Conservation (phyloP, 1,140 invertebrate species). For the Cephus cinctus region DNA sequence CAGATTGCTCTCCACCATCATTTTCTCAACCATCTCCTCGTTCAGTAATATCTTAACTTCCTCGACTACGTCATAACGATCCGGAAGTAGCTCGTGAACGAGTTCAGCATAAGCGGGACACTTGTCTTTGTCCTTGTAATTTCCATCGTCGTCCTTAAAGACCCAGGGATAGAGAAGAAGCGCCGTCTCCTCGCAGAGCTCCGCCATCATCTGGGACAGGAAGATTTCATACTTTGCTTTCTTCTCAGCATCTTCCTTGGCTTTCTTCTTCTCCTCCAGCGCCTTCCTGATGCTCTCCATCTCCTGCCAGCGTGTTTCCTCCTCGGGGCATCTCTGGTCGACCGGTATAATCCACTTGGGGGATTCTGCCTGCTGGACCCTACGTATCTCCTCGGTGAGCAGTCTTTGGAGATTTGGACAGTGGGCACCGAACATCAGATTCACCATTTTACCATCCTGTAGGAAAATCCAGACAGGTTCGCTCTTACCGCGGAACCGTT, state of each 20-base stretch:
- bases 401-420: constrained; percentile 71
- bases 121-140: constrained; percentile 30
- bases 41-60: constrained; percentile 27
- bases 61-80: constrained; percentile 40
- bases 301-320: not conserved
- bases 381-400: constrained; percentile 71
- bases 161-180: constrained; percentile 43
- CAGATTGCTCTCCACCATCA: constrained; percentile 34
- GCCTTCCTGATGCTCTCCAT: constrained; percentile 16
- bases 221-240: constrained; percentile 35
- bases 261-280: constrained; percentile 18
- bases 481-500: constrained; percentile 78
- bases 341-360: constrained; percentile 18
- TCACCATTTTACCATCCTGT: constrained; percentile 75
- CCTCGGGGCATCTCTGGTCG: constrained; percentile 13
- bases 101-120: constrained; percentile 36
- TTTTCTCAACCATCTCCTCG: constrained; percentile 29
- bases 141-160: constrained; percentile 32
- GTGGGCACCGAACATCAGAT: constrained; percentile 80
- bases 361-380: constrained; percentile 22
- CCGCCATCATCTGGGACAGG: constrained; percentile 37
- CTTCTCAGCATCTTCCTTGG: constrained; percentile 25
- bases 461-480: constrained; percentile 89
- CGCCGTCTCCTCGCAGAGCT: constrained; percentile 39
- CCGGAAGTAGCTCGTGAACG: constrained; percentile 30